phyloP scores from a whole-genome alignment of 2,888 invertebrate genomes.

The Buathra laborator region DNA sequence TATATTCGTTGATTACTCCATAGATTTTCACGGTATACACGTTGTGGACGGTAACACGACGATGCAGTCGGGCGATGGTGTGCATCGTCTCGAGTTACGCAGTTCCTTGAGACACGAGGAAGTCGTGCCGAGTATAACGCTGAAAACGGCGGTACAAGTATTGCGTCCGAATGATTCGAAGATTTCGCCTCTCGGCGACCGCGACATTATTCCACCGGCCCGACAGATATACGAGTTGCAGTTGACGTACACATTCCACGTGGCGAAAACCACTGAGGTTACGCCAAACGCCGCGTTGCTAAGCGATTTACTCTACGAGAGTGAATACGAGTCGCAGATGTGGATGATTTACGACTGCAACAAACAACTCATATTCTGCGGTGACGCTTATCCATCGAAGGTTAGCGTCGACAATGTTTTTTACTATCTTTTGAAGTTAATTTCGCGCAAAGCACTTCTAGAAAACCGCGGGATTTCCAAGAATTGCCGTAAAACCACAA shows the following conservation, averaged over 20 bases:
- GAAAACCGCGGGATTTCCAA: too few relatives aligned
- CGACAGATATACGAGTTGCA: slow-evolving; percentile 96
- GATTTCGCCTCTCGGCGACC: slow-evolving; percentile 90
- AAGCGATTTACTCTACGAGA: slow-evolving; percentile 96
- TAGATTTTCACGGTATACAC: slow-evolving; percentile 94
- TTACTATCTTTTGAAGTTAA: background rate
- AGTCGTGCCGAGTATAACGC: slow-evolving; percentile 90
- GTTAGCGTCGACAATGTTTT: slow-evolving; percentile 85
- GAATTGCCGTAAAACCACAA: too few relatives aligned
- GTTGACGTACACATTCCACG: slow-evolving; percentile 94
- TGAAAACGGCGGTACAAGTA: slow-evolving; percentile 92
- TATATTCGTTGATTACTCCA: slow-evolving; percentile 89
- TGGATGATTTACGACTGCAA: slow-evolving; percentile 98
- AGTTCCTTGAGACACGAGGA: slow-evolving; percentile 92
- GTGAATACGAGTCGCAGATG: slow-evolving; percentile 97
- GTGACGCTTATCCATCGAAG: slow-evolving; percentile 95
- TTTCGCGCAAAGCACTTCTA: background rate
- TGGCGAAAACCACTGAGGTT: slow-evolving; percentile 93
- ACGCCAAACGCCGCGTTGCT: slow-evolving; percentile 92
- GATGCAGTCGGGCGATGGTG: slow-evolving; percentile 92
- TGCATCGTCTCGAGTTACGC: slow-evolving; percentile 90
- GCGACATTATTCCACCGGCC: slow-evolving; percentile 95
- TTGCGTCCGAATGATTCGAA: slow-evolving; percentile 93
- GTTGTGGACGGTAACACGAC: slow-evolving; percentile 89
- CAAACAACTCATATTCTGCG: slow-evolving; percentile 94